Evolutionary conservation across 64 coral and sea anemone species (phyloP), one percentile per base, ranked within the genome.

Genomic region (Stichodactyla mertensii): DNA sequence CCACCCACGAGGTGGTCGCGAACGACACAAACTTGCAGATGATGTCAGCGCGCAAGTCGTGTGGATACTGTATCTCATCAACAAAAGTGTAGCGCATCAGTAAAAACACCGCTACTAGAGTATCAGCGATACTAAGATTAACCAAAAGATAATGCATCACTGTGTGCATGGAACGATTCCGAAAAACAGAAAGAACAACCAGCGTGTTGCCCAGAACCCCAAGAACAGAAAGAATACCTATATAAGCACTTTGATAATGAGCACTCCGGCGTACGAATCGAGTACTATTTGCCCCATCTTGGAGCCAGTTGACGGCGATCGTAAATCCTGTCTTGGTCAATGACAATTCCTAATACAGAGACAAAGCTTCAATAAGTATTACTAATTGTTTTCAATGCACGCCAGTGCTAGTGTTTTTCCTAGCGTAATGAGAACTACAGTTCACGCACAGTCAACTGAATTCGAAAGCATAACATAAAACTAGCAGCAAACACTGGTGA

Each of bases 131-230:
- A 18, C 19, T 16, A 8, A 85, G 53, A 23, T 85, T 85, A 1
- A 64, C 31, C 11, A 85, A 22, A 4, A 89, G 51, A 10, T 45
- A 64, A 18, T 85, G 4, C 51, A 64, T 85, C 11, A 55, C 14
- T 24, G 18, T 58, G 19, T 64, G 83, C 60, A 85, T 36, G 4
- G 83, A 61, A 14, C 60, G 55, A 64, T 36, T 85, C 7, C 83
- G 83, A 52, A 85, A 16, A 51, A 85, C 56, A 4, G 83, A 55
- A 0, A 85, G 6, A 10, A 85, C 18, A 10, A 58, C 83, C 5
- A 85, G 83, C 5, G 56, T 20, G 54, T 85, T 85, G 15, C 83
- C 83, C 27, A 85, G 24, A 55, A 85, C 55, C 8, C 54, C n/a
- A 61, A 54, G 0, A 52, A 81, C 51, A 6, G 78, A 54, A 55